Conservation (phyloP, 1,140 invertebrate species). For the Bombus superbus region DNA sequence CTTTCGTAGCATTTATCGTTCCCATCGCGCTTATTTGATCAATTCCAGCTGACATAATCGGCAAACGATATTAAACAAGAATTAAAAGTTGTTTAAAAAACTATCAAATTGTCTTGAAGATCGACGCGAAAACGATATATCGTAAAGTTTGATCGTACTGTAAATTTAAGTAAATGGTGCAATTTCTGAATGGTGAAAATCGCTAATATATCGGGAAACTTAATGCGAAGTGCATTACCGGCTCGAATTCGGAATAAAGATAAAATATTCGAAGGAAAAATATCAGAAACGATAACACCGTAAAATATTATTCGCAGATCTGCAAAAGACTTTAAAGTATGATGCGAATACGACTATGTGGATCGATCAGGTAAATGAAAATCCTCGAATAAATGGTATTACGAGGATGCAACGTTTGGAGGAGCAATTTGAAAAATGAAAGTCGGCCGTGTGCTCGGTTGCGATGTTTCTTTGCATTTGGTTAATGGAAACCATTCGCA, state of each 20-base stretch:
- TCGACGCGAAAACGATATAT: too few relatives aligned
- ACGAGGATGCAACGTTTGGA: neutral
- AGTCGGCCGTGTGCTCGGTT: neutral
- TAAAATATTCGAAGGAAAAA: neutral
- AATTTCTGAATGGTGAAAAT: too few relatives aligned
- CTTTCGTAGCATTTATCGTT: neutral
- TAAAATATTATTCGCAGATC: neutral
- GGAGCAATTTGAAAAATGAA: conserved; percentile 20
- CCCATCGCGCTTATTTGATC: neutral
- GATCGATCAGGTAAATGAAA: neutral
- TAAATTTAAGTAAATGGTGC: too few relatives aligned
- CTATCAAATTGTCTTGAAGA: too few relatives aligned
- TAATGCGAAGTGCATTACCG: too few relatives aligned
- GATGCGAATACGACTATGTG: neutral
- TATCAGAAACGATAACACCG: neutral
- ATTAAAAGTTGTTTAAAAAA: too few relatives aligned
- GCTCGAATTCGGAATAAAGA: too few relatives aligned
- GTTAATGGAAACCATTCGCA: neutral
- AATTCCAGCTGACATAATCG: neutral
- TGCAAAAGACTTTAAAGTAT: neutral
- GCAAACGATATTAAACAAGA: neutral
- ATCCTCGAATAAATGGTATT: neutral
- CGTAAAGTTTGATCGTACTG: too few relatives aligned
- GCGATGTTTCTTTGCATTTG: conserved; percentile 10
- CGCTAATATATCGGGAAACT: too few relatives aligned